A percentile compares a stretch with the other conserved stretches of the same genome.
phyloP scores from a whole-genome alignment of 2,113 vertebrate genomes.

The Pachypanchax playfairii region DNA sequence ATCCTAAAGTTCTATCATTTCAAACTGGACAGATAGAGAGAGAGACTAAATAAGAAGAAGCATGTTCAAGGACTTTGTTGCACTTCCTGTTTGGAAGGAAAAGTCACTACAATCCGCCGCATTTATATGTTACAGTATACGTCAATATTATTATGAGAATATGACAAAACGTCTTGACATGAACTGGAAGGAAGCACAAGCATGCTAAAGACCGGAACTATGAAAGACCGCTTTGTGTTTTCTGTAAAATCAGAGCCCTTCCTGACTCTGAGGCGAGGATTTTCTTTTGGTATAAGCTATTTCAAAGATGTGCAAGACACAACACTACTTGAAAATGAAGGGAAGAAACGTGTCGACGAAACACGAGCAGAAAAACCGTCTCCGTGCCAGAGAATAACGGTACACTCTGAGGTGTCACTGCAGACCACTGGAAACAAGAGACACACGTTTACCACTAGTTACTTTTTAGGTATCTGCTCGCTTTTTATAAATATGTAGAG shows the following conservation, averaged over 20 bases:
- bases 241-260: constrained; percentile 54
- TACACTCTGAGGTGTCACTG: constrained; percentile 73
- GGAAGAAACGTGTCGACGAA: constrained; percentile 68
- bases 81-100: constrained; percentile 68
- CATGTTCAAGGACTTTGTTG: constrained; percentile 80
- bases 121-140: constrained; percentile 62
- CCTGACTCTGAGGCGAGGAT: constrained; percentile 64
- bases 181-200: constrained; percentile 74
- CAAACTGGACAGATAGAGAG: constrained; percentile 32
- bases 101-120: constrained; percentile 53
- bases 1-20: constrained; percentile 67
- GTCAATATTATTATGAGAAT: constrained; percentile 56
- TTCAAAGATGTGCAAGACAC: constrained; percentile 75
- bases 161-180: constrained; percentile 53
- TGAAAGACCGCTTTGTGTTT: constrained; percentile 48
- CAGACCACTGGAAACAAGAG: constrained; percentile 74
- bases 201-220: constrained; percentile 58
- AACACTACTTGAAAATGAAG: constrained; percentile 83
- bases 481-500: constrained; percentile 71
- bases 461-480: constrained; percentile 70
- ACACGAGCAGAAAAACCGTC: constrained; percentile 62
- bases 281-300: constrained; percentile 82
- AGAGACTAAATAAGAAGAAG: constrained; percentile 66
- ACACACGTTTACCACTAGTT: constrained; percentile 76
- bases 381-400: constrained; percentile 72